phyloP scores from a whole-genome alignment of 2,888 invertebrate species.

The Harpalus rufipes region DNA sequence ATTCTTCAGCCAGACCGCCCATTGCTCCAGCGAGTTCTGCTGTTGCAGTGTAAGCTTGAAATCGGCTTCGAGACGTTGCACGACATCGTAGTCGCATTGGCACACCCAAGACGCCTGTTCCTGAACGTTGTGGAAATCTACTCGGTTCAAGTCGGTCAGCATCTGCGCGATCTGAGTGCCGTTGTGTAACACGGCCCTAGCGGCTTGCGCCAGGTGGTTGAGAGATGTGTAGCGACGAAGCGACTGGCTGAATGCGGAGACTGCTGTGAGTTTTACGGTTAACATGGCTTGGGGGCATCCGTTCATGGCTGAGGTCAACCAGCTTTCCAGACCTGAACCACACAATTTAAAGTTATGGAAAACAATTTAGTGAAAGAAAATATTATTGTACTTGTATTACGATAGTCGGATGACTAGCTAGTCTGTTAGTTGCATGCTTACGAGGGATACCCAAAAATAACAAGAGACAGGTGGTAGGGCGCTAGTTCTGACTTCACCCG shows the following conservation, averaged over 20 bases:
- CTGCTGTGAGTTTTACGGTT: constrained; percentile 90
- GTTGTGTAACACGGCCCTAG: constrained; percentile 96
- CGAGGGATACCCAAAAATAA: too few relatives aligned
- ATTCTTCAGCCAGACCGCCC: constrained; percentile 98
- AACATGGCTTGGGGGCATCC: constrained; percentile 91
- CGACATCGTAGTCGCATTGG: constrained; percentile 91
- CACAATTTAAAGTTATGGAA: too few relatives aligned
- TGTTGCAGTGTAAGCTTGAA: constrained; percentile 95
- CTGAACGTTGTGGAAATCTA: constrained; percentile 98
- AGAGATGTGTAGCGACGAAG: constrained; percentile 96
- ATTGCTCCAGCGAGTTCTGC: constrained; percentile 96
- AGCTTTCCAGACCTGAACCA: constrained; percentile 86
- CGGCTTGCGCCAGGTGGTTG: constrained; percentile 96
- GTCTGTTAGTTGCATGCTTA: too few relatives aligned
- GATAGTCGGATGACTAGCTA: too few relatives aligned
- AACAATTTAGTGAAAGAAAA: too few relatives aligned
- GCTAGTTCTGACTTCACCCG: too few relatives aligned
- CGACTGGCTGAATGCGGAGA: constrained; percentile 96
- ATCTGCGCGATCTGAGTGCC: constrained; percentile 97
- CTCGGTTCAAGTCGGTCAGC: constrained; percentile 96
- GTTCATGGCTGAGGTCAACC: constrained; percentile 91
- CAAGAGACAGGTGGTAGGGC: too few relatives aligned
- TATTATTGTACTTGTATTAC: too few relatives aligned
- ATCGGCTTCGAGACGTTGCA: constrained; percentile 92
- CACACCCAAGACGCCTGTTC: constrained; percentile 98